Base-by-base conservation (phyloP, 2,888 invertebrate species). In the Ephialtes manifestator region DNA sequence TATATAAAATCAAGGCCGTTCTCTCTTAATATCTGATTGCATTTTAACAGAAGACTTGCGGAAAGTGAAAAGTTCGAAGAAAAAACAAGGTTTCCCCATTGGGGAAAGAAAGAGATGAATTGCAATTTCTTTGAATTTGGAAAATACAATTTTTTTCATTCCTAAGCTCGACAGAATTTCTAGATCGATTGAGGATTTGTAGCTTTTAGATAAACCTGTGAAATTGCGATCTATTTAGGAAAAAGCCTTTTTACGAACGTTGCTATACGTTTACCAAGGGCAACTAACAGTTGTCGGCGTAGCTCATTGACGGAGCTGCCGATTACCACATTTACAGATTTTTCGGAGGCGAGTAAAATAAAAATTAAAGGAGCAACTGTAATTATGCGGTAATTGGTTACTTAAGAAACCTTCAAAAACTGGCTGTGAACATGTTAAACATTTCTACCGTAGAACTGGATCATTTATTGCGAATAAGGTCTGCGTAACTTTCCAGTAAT, bases 371-470 rank as follows among this genome's bases (percentile, higher is more conserved):
- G 28, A 71, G 28, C 8, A 24, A 28, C 53, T 71, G 51, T 28
- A 63, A 70, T 63, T 20, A n/a, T 67, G 75, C 48, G 67, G 72
- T 24, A n/a, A 60, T 80, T 75, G 71, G 68, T 60, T 67, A 67
- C 51, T 84, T 77, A 81, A 84, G 77, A 70, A 72, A 84, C 55
- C 71, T 84, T 78, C 48, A 80, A 84, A 81, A 82, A 74, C 70
- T 79, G 85, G 85, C 85, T 85, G 85, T 85, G 85, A 63, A 85
- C 81, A 82, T 82, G 78, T 81, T 85, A 48, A 84, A 84, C 78
- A 81, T 84, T 84, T 78, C 74, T 78, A 84, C 77, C 35, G 48
- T 58, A 28, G 60, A 72, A 48, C 70, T 55, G 72, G 78, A 78
- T 77, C 31, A 53, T 67, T 39, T 70, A 51, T 78, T 43, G 74